Conservation (phyloP, 2,797 vertebrate genomes). For the Babyrousa celebensis region DNA sequence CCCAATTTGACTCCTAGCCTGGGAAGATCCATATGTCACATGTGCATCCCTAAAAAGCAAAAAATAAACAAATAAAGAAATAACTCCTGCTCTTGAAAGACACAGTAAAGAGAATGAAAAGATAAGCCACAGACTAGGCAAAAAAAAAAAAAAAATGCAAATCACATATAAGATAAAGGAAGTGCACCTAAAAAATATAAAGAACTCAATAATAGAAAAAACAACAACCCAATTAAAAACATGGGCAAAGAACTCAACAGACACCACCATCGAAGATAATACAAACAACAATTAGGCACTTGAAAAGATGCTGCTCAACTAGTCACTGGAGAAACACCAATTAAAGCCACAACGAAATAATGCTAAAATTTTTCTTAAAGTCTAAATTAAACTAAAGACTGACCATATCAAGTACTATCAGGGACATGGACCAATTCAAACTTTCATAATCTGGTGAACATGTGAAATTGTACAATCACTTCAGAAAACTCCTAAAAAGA, state of each 20-base stretch:
- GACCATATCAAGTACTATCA: background rate
- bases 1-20: too few species aligned
- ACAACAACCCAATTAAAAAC: background rate
- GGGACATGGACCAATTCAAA: background rate
- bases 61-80: too few species aligned
- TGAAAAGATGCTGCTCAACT: background rate
- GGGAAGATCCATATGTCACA: too few species aligned
- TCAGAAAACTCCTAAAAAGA: conserved; percentile 44
- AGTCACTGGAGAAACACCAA: background rate
- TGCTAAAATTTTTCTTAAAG: background rate
- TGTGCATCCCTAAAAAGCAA: too few species aligned
- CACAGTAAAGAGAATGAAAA: background rate
- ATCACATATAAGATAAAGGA: background rate
- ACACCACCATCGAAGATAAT: background rate
- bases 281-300: background rate
- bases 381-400: conserved; percentile 31
- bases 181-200: background rate
- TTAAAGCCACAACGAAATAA: background rate
- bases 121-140: background rate
- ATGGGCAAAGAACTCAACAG: background rate
- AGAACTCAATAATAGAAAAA: background rate
- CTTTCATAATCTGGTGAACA: background rate
- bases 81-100: background rate
- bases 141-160: background rate
- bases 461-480: background rate